Conservation (phyloP, 2,797 vertebrate genomes). For the Alca torda region DNA sequence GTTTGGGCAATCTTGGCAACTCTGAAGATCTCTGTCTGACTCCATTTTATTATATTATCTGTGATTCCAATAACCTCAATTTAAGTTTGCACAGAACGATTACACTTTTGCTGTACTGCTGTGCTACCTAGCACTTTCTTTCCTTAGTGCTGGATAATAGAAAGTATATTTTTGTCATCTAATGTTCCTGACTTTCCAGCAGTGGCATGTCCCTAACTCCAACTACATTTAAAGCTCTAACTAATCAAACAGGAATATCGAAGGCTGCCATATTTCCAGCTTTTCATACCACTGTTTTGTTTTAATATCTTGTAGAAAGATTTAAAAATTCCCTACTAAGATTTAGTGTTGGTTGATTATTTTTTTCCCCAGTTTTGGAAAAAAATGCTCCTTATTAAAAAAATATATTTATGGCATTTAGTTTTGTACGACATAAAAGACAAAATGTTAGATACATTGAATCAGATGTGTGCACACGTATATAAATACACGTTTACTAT, state of each 20-base stretch:
- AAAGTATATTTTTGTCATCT: neutral
- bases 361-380: neutral
- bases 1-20: neutral
- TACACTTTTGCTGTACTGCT: neutral
- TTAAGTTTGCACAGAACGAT: neutral
- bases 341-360: neutral
- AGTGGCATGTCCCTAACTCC: neutral
- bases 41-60: neutral
- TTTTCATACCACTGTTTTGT: neutral
- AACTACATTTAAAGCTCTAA: neutral
- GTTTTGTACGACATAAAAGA: neutral
- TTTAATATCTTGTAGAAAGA: neutral
- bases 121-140: neutral
- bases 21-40: neutral
- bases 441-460: neutral
- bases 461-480: neutral
- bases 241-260: neutral
- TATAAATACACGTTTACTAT: neutral
- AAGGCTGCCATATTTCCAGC: neutral
- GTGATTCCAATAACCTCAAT: neutral
- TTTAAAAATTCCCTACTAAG: neutral
- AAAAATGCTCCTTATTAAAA: neutral
- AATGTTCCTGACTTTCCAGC: neutral
- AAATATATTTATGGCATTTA: neutral
- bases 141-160: neutral